Evolutionary conservation across 2,888 invertebrate species (phyloP).

Genomic region (Bembecia ichneumoniformis): DNA sequence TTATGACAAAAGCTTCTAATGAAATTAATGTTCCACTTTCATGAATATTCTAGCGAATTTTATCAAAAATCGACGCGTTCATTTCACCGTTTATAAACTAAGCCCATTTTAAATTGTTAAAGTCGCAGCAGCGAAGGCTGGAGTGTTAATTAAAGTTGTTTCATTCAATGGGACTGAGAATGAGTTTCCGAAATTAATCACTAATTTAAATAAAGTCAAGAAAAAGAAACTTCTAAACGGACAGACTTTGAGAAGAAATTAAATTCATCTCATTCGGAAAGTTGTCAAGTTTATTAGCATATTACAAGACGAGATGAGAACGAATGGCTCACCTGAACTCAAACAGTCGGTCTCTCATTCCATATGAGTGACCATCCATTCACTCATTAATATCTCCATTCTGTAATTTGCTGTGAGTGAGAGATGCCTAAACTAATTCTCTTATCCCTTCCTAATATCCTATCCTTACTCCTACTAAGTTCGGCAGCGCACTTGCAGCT

Average conservation of each 20-base stretch:
- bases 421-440: too few species aligned
- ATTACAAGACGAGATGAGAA: conserved; percentile 55
- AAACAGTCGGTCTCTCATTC: background rate
- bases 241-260: conserved; percentile 44
- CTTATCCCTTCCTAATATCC: too few species aligned
- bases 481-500: too few species aligned
- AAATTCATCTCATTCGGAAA: conserved; percentile 55
- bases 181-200: conserved; percentile 61
- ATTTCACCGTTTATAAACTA: conserved; percentile 10
- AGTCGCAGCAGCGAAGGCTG: conserved; percentile 40
- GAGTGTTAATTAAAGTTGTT: conserved; percentile 61
- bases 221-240: conserved; percentile 54
- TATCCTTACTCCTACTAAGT: too few species aligned
- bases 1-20: too few species aligned
- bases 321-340: conserved; percentile 30
- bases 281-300: conserved; percentile 48
- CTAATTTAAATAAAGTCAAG: conserved; percentile 45
- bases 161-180: conserved; percentile 57
- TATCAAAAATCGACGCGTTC: conserved; percentile 10
- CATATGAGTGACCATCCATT: too few species aligned
- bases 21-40: background rate
- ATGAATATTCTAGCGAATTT: background rate
- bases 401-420: too few species aligned
- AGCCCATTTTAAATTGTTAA: conserved; percentile 29
- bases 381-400: too few species aligned